Evolutionary conservation across 2,888 invertebrate genomes (phyloP).

Genomic region (Arrhopalites spinosus): DNA sequence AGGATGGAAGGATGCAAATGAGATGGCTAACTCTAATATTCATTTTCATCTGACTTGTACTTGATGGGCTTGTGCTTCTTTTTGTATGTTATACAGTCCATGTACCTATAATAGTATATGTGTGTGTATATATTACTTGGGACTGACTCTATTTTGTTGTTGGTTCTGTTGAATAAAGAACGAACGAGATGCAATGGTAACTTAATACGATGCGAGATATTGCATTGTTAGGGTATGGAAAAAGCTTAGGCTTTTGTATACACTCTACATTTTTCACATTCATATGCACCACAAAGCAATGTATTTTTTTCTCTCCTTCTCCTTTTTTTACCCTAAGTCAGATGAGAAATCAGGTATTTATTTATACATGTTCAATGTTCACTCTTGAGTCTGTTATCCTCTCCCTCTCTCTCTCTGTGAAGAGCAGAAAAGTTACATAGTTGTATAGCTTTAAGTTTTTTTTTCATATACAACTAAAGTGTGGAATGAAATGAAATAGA

Average conservation of each 20-base stretch:
- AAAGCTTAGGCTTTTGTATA: slow-evolving; percentile 5
- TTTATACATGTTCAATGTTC: background rate
- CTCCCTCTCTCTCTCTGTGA: background rate
- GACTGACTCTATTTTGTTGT: background rate
- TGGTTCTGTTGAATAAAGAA: slow-evolving; percentile 1
- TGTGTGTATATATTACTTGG: background rate
- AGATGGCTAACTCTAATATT: slow-evolving; percentile 21
- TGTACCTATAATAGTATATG: background rate
- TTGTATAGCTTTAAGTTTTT: background rate
- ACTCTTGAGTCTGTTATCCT: background rate
- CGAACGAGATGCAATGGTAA: background rate
- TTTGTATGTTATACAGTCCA: no score
- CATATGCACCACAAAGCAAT: slow-evolving; percentile 15
- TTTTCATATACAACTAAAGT: background rate
- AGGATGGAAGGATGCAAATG: slow-evolving; percentile 28
- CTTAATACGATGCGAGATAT: slow-evolving; percentile 7
- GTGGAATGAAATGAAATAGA: slow-evolving; percentile 17
- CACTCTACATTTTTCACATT: slow-evolving; percentile 5
- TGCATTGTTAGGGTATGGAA: slow-evolving; percentile 18
- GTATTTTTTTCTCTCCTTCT: no score
- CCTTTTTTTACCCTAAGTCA: slow-evolving; percentile 15
- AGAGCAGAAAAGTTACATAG: slow-evolving; percentile 1
- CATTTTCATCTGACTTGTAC: slow-evolving; percentile 23
- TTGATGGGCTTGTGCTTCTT: slow-evolving; percentile 16
- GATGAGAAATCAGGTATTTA: slow-evolving; percentile 10